These are phyloP conservation scores for Noctua pronuba DNA, from an alignment of 2,888 invertebrate genomes.

Conservation along the genomic window DNA sequence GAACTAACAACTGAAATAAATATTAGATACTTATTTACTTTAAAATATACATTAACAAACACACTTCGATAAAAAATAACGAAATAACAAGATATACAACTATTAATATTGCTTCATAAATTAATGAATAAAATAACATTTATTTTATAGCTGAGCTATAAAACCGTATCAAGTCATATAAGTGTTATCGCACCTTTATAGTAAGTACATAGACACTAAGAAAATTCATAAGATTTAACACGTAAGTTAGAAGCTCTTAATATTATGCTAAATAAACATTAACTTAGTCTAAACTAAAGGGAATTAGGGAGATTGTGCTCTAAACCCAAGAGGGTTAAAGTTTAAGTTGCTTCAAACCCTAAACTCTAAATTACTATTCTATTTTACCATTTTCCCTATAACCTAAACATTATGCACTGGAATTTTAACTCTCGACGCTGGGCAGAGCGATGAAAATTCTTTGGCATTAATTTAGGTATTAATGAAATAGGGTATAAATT, in stretches of 20 bases:
- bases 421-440: not conserved
- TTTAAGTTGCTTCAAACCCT: not conserved
- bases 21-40: not conserved
- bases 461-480: not conserved
- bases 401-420: not conserved
- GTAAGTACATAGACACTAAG: slow-evolving; percentile 61
- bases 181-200: slow-evolving; percentile 19
- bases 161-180: slow-evolving; percentile 12
- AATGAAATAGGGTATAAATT: not conserved
- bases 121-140: not conserved
- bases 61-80: not conserved
- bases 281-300: not conserved
- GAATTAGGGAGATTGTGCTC: not conserved
- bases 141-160: slow-evolving; percentile 14
- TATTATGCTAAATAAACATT: slow-evolving; percentile 32
- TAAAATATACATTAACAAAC: slow-evolving; percentile 17
- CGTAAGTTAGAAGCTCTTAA: slow-evolving; percentile 43
- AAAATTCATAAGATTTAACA: slow-evolving; percentile 68
- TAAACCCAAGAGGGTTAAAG: slow-evolving; percentile 5
- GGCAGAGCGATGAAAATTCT: not conserved
- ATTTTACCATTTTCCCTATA: not conserved
- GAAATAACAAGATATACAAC: not conserved
- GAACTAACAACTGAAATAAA: not conserved
- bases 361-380: slow-evolving; percentile 1
- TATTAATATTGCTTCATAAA: slow-evolving; percentile 19